These are phyloP conservation scores for Bucco capensis DNA, from an alignment of 2,113 vertebrate genomes.

Conservation along the genomic window DNA sequence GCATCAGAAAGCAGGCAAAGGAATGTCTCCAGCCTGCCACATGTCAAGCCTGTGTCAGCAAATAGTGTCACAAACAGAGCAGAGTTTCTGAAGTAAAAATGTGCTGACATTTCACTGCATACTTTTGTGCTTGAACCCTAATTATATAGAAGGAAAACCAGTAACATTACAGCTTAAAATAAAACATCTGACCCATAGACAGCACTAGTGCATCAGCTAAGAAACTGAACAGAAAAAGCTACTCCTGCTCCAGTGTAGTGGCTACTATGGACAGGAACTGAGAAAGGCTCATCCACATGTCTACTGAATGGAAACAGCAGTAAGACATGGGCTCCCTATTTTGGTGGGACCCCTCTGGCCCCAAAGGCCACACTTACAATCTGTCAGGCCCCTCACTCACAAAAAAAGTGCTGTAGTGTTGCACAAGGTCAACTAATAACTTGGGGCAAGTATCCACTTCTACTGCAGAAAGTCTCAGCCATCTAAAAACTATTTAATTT, in stretches of 20 bases:
- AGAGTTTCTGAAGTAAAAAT: constrained; percentile 27
- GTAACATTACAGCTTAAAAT: background rate
- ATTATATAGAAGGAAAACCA: background rate
- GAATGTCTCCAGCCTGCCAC: constrained; percentile 32
- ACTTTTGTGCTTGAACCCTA: constrained; percentile 23
- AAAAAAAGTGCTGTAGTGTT: background rate
- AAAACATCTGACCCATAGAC: background rate
- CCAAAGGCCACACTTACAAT: background rate
- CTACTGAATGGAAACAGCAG: background rate
- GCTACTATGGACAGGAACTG: background rate
- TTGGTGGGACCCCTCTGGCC: background rate
- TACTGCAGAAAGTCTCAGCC: background rate
- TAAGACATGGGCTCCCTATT: background rate
- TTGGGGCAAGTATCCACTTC: background rate
- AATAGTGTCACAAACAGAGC: constrained; percentile 11
- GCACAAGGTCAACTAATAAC: background rate
- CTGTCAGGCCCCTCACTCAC: background rate
- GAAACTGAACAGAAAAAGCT: background rate
- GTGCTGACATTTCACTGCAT: constrained; percentile 54
- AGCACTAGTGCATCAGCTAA: background rate
- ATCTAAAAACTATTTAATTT: background rate
- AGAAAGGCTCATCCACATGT: background rate
- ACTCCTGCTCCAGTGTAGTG: background rate
- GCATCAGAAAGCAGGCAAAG: background rate
- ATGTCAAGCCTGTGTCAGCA: constrained; percentile 50